Evolutionary conservation across 2,888 invertebrate genomes (phyloP).

Genomic region (Andrena minutula): DNA sequence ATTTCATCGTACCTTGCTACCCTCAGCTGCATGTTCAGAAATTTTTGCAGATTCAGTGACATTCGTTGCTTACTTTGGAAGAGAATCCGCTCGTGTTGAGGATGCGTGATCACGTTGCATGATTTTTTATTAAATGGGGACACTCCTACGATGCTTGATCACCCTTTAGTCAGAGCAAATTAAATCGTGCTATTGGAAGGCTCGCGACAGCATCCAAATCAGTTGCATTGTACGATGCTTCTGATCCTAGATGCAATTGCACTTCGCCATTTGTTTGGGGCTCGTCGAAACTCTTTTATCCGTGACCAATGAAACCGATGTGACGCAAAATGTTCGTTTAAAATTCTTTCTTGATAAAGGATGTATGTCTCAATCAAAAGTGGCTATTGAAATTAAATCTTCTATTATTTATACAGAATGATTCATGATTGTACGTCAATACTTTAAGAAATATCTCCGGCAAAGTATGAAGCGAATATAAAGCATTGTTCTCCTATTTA

Average conservation of each 20-base stretch:
- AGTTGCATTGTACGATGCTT: background rate
- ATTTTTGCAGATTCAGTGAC: slow-evolving; percentile 60
- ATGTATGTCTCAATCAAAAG: background rate
- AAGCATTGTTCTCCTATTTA: too few relatives aligned
- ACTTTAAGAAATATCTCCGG: too few relatives aligned
- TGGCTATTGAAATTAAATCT: background rate
- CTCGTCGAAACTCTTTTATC: background rate
- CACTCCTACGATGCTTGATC: slow-evolving; percentile 17
- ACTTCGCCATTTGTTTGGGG: too few relatives aligned
- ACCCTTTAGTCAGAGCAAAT: slow-evolving; percentile 20
- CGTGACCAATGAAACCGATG: too few relatives aligned
- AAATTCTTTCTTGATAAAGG: background rate
- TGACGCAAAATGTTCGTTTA: too few relatives aligned
- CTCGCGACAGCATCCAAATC: slow-evolving; percentile 7
- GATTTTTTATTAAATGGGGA: background rate
- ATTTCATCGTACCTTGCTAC: slow-evolving; percentile 56
- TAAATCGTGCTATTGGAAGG: slow-evolving; percentile 27
- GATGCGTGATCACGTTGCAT: slow-evolving; percentile 32
- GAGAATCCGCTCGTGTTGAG: slow-evolving; percentile 21
- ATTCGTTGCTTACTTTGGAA: background rate
- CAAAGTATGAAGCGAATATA: too few relatives aligned
- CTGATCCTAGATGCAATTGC: too few relatives aligned
- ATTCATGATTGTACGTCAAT: too few relatives aligned
- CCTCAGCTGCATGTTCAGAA: slow-evolving; percentile 74
- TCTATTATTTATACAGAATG: background rate